Evolutionary conservation across 30 jellyfish, hydroid and myxozoan genomes (phyloP), one percentile per base, ranked within the genome.

Genomic region (Turritopsis dohrnii): DNA sequence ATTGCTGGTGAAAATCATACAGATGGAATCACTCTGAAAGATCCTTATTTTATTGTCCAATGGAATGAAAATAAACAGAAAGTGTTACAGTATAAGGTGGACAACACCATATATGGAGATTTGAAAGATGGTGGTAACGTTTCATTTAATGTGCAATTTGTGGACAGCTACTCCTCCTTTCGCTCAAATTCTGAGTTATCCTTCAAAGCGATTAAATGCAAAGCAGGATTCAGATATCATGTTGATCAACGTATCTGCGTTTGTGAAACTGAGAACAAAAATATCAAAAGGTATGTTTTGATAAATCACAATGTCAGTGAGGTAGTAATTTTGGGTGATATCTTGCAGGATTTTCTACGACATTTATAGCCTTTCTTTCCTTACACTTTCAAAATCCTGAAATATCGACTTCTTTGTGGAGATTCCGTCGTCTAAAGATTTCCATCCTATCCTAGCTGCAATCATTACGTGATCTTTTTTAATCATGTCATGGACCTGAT

Each of bases 81-180:
- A 19, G 16, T 41, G 71, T 74, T 74, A 74, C 53, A 26, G 31
- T 74, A 23, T 29, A n/a, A 1, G 0, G 24, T 74, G 83, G 52
- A 26, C 0, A 23, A 29, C 13, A 13, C 53, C 16, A 21, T 29
- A n/a, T 74, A 74, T 23, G 76, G 30, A 7, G 65, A 74, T n/a
- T 21, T 23, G 52, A 21, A n/a, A 41, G 23, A 27, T 26, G 52
- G 27, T 17, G n/a, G 54, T 53, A 69, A 69, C 29, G n/a, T 23
- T 21, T n/a, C 24, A 9, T 41, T 20, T 22, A 29, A 23, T 16
- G 65, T 74, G 26, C 53, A 26, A 13, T 74, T 74, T 29, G 83
- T 74, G 18, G 83, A 74, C 65, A 74, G 83, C 21, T 74, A 26
- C 21, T 74, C 83, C 0, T 29, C 53, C 18, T 74, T 74, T 29